Conservation (phyloP, 1,140 invertebrate genomes). For the Apis florea region DNA sequence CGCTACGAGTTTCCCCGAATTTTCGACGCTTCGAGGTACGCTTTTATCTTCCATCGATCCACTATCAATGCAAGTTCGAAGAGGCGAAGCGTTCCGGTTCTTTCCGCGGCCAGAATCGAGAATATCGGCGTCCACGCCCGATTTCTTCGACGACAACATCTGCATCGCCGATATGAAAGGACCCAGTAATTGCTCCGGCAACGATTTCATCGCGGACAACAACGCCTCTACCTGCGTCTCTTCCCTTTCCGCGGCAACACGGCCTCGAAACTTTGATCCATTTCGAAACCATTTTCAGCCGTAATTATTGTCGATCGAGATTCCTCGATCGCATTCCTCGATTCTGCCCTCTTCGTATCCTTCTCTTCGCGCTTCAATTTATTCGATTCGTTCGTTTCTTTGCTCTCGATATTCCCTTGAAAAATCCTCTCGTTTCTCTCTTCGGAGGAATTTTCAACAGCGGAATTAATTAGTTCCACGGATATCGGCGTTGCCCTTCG, state of each 20-base stretch:
- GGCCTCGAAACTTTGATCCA: too few species aligned
- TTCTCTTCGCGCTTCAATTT: not conserved
- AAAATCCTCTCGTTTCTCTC: not conserved
- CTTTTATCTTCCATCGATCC: not conserved
- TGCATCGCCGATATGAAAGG: slow-evolving; percentile 72
- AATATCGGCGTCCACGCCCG: slow-evolving; percentile 8
- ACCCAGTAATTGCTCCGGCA: slow-evolving; percentile 74
- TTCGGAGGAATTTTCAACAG: not conserved
- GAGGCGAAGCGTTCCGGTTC: too few species aligned
- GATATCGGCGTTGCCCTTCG: not conserved
- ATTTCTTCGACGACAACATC: slow-evolving; percentile 66
- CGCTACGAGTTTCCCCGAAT: not conserved
- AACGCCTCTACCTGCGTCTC: slow-evolving; percentile 65
- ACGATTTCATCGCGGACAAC: slow-evolving; percentile 71
- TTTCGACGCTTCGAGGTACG: not conserved
- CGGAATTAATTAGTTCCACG: not conserved
- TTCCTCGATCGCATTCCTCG: not conserved
- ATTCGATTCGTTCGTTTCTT: not conserved
- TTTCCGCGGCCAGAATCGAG: not conserved
- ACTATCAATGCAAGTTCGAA: not conserved
- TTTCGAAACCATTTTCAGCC: not conserved
- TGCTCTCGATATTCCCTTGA: too few species aligned
- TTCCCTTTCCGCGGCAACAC: not conserved
- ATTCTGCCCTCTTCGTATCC: not conserved
- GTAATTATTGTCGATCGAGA: not conserved